phyloP scores from a whole-genome alignment of 2,888 invertebrate species.

The Oxystoma pomonae region DNA sequence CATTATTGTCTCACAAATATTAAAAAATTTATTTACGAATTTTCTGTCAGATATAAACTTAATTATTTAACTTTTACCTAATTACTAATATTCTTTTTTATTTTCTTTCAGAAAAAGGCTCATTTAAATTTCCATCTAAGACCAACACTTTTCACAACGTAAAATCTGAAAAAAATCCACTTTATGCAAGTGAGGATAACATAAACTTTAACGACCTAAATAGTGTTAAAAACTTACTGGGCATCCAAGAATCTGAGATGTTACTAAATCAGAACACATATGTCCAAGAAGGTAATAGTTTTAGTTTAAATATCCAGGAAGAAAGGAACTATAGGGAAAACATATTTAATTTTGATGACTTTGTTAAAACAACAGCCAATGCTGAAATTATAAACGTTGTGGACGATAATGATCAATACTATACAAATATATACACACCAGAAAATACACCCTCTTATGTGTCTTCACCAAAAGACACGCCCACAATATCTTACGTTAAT shows the following conservation, averaged over 20 bases:
- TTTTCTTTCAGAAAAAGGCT: conserved; percentile 32
- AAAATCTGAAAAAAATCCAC: conserved; percentile 20
- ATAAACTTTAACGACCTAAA: not conserved
- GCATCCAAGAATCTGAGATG: not conserved
- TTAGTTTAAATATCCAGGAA: not conserved
- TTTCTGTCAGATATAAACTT: too few relatives aligned
- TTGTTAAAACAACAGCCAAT: not conserved
- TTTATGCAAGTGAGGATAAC: conserved; percentile 13
- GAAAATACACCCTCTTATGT: not conserved
- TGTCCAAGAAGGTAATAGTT: not conserved
- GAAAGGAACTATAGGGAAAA: not conserved
- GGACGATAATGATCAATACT: conserved; percentile 18
- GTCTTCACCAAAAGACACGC: not conserved
- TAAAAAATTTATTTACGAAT: too few relatives aligned
- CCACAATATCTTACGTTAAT: not conserved
- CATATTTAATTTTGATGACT: not conserved
- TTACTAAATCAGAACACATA: not conserved
- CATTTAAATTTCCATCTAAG: conserved; percentile 26
- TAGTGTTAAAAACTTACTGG: not conserved
- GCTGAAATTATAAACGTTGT: conserved; percentile 11
- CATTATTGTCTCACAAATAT: too few relatives aligned
- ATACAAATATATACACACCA: not conserved
- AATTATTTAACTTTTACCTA: too few relatives aligned
- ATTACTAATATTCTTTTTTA: too few relatives aligned
- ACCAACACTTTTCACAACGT: conserved; percentile 14